Evolutionary conservation across 2,113 vertebrate genomes (phyloP).

Genomic region (Crotalus horridus): DNA sequence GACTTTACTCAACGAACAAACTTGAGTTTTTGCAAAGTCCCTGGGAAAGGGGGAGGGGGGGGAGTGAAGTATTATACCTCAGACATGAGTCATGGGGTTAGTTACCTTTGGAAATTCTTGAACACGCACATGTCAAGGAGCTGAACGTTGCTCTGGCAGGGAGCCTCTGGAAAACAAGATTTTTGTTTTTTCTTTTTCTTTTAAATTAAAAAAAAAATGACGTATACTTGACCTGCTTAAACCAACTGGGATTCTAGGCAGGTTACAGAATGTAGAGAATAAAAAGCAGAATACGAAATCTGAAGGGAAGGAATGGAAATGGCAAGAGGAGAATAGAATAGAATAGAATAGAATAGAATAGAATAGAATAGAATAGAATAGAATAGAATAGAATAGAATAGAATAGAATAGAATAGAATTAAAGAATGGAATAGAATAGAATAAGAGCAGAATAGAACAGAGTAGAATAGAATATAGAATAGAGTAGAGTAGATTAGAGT

Average conservation of each 20-base stretch:
- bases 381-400: no score
- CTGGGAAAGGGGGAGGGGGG: rapidly evolving
- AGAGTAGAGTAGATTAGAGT: no score
- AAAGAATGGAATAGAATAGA: no score
- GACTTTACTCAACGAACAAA: not conserved
- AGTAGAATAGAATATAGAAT: no score
- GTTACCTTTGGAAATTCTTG: not conserved
- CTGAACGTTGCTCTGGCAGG: not conserved
- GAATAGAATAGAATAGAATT: no score
- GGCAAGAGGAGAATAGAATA: not conserved
- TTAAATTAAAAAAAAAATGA: not conserved
- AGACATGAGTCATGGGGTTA: not conserved
- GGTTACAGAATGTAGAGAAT: not conserved
- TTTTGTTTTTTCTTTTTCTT: not conserved
- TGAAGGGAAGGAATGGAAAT: not conserved
- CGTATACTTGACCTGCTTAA: not conserved
- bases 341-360: no score
- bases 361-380: no score
- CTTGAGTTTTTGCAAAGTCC: not conserved
- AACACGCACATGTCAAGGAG: not conserved
- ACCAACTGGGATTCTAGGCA: not conserved
- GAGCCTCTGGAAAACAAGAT: not conserved
- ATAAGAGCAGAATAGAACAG: no score
- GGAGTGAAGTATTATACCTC: not conserved
- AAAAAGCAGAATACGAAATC: not conserved